phyloP scores from a whole-genome alignment of 2,113 vertebrate species.

The Sitta europaea region DNA sequence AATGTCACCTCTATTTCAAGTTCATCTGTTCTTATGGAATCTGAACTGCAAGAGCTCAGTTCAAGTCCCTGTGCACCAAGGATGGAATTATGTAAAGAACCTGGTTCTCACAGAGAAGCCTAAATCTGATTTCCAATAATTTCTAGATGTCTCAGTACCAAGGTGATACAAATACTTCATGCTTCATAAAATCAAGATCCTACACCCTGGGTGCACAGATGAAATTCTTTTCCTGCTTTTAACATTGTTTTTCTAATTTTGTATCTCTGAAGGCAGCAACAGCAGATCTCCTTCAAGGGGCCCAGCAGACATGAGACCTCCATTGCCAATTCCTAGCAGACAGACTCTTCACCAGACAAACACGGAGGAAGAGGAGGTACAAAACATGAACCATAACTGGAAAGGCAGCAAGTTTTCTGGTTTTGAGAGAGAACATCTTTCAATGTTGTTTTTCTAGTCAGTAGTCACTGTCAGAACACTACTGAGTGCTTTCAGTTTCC shows the following conservation, averaged over 20 bases:
- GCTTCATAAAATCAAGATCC: not conserved
- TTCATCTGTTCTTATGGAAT: not conserved
- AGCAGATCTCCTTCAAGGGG: constrained; percentile 65
- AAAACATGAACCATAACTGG: not conserved
- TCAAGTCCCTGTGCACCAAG: not conserved
- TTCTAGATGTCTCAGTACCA: not conserved
- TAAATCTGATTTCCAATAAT: not conserved
- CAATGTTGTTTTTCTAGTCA: not conserved
- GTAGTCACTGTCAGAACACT: not conserved
- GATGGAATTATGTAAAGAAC: not conserved
- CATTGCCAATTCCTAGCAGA: constrained; percentile 58
- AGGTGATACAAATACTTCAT: not conserved
- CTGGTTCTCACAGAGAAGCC: not conserved
- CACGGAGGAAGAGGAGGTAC: constrained; percentile 58
- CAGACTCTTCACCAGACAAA: constrained; percentile 9
- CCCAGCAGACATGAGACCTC: constrained; percentile 54
- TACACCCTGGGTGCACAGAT: not conserved
- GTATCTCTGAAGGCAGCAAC: constrained; percentile 9
- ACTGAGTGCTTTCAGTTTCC: constrained; percentile 18
- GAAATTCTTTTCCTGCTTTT: not conserved
- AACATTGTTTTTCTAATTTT: not conserved
- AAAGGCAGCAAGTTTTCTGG: not conserved
- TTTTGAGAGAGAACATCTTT: not conserved
- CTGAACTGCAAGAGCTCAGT: not conserved
- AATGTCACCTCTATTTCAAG: not conserved